Conservation (phyloP, 2,888 invertebrate genomes). For the Philereme vetulata region DNA sequence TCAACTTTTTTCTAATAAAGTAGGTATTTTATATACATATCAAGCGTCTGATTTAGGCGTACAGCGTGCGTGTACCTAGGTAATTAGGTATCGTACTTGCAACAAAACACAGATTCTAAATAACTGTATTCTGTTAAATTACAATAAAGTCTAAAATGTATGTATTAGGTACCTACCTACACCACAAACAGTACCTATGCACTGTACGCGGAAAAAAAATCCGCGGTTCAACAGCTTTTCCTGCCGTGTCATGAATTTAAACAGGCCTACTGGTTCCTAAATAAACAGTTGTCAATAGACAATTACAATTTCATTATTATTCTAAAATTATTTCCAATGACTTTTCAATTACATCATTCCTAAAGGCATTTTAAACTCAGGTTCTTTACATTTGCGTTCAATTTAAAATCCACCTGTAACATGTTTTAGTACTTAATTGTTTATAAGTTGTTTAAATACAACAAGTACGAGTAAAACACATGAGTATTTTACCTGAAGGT, state of each 20-base stretch:
- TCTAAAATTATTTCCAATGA: conserved; percentile 1
- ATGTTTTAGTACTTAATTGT: background rate
- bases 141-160: too few species aligned
- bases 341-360: background rate
- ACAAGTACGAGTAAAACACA: conserved; percentile 39
- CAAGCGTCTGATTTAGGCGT: too few species aligned
- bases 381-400: background rate
- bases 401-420: conserved; percentile 6
- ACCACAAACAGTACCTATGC: too few species aligned
- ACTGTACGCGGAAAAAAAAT: background rate
- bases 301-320: conserved; percentile 17
- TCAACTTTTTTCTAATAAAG: too few species aligned
- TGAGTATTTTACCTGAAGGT: conserved; percentile 44
- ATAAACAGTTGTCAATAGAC: conserved; percentile 15
- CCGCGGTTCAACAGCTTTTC: conserved; percentile 16
- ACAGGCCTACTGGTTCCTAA: conserved; percentile 8
- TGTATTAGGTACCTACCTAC: too few species aligned
- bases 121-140: too few species aligned
- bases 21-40: too few species aligned
- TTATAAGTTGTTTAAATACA: conserved; percentile 23
- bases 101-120: too few species aligned
- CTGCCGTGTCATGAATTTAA: conserved; percentile 10
- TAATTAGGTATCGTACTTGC: too few species aligned
- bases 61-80: too few species aligned
- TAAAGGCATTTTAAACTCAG: background rate